Base-by-base conservation (phyloP, 2,888 invertebrate genomes). In the Malacosoma neustria region DNA sequence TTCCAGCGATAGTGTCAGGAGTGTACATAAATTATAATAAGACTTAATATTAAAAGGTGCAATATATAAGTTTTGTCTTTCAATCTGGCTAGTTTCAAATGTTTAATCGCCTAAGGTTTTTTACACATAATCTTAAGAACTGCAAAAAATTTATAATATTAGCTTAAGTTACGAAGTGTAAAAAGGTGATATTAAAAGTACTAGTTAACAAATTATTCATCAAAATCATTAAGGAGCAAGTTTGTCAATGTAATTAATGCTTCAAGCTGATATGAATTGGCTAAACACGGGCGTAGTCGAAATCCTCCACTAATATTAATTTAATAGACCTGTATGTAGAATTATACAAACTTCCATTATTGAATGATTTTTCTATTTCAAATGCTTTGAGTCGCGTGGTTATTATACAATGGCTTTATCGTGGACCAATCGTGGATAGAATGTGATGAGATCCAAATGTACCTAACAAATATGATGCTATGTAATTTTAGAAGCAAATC, bases 351-450 rank as follows among this genome's bases (percentile, higher is more conserved):
- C n/a, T n/a, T n/a, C n/a, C n/a, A n/a, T n/a, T n/a, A n/a, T n/a
- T n/a, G n/a, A n/a, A n/a, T n/a, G n/a, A n/a, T n/a, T n/a, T n/a
- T n/a, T n/a, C n/a, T n/a, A n/a, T n/a, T n/a, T n/a, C n/a, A n/a
- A n/a, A n/a, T n/a, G n/a, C n/a, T 22, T 5, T 22, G 22, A 13
- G 32, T 34, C 42, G 46, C 46, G 42, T 52, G 50, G 46, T 45
- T 52, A 54, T 45, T 54, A 51, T 63, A 54, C 57, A 54, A 60
- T 60, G 65, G 82, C 82, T 80, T 82, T 82, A 80, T 57, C 57
- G 67, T 58, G 82, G 82, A 82, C 82, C 82, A 82, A 82, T 68
- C 61, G 60, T 66, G 59, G 54, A 51, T 67, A 68, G 57, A 51
- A 52, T 57, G 48, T 52, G 42, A 48, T 57, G 47, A 57, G 57